A percentile compares a stretch with the other conserved stretches of the same genome.
Conservation (phyloP, 2,113 vertebrate species). For the Neopipo cinnamomea region DNA sequence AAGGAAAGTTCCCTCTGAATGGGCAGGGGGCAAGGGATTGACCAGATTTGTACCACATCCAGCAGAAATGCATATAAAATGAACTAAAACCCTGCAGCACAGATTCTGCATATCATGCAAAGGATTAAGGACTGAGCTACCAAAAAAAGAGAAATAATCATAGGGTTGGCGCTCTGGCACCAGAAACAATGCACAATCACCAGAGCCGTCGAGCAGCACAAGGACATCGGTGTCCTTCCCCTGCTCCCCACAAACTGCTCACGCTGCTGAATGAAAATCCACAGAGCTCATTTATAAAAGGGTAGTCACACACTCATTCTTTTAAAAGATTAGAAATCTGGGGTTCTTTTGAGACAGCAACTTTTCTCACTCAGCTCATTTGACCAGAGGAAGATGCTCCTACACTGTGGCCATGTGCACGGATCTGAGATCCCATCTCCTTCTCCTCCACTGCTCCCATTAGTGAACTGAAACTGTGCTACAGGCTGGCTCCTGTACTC, state of each 20-base stretch:
- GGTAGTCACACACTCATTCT: neutral
- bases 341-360: accelerated
- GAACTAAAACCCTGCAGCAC: neutral
- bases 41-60: neutral
- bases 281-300: neutral
- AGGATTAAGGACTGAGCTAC: neutral
- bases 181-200: neutral
- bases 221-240: neutral
- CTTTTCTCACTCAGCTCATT: neutral
- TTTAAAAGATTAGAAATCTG: neutral
- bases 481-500: neutral
- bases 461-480: accelerated
- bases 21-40: neutral
- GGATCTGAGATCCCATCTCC: neutral
- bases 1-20: neutral
- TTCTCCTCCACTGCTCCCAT: neutral
- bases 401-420: accelerated
- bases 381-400: neutral
- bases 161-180: neutral
- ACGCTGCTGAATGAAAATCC: neutral
- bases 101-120: neutral
- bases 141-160: neutral
- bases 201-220: neutral
- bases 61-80: neutral
- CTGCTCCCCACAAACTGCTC: neutral